These are phyloP conservation scores for Drosophila antonietae DNA, from an alignment of 2,888 invertebrate species.

Conservation along the genomic window DNA sequence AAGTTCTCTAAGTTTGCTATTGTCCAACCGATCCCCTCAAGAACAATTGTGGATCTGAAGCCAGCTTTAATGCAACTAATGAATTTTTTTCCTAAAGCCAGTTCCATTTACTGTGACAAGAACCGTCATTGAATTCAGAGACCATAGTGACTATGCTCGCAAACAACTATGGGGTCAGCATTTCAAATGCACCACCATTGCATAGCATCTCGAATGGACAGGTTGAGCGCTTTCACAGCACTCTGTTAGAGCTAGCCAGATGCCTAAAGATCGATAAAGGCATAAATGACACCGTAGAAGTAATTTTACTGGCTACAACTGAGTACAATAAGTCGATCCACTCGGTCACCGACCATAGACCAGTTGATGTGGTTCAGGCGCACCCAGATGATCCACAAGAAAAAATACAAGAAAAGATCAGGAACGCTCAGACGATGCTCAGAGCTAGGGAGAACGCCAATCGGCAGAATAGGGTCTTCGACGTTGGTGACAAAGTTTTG, in stretches of 20 bases:
- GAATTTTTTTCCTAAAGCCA: neutral
- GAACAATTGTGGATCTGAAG: neutral
- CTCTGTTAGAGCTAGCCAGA: constrained; percentile 20
- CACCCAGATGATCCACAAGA: constrained; percentile 1
- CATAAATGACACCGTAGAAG: neutral
- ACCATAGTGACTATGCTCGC: too few species aligned
- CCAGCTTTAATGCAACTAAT: neutral
- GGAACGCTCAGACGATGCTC: neutral
- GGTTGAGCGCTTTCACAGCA: constrained; percentile 11
- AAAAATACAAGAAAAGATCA: constrained; percentile 1
- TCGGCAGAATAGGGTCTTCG: constrained; percentile 1
- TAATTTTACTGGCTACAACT: constrained; percentile 1
- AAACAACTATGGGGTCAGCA: too few species aligned
- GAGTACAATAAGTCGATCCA: constrained; percentile 3
- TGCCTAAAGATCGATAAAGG: constrained; percentile 6
- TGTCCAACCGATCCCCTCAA: constrained; percentile 11
- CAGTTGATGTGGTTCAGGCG: constrained; percentile 1
- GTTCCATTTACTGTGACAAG: neutral
- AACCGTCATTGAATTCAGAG: too few species aligned
- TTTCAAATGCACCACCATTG: too few species aligned
- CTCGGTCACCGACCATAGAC: neutral
- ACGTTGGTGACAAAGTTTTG: neutral
- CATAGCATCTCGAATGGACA: too few species aligned
- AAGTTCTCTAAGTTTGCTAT: constrained; percentile 9
- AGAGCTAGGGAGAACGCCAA: constrained; percentile 1